Base-by-base conservation (phyloP, 2,797 vertebrate species). In the Karalla daura region DNA sequence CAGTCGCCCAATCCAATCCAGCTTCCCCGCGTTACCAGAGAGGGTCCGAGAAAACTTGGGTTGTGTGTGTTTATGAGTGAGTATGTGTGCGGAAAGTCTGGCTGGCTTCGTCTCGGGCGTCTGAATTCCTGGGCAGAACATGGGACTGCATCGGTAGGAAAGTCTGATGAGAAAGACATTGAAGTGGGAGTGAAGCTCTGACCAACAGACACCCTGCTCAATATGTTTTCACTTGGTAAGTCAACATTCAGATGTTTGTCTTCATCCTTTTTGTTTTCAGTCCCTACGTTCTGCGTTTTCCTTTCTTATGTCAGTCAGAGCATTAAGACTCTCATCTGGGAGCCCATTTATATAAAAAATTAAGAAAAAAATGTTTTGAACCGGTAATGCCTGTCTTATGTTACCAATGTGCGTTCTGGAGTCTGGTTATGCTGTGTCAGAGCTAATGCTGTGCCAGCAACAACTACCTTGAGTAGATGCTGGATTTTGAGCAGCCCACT, bases 201-300 rank as follows among this genome's bases (percentile, higher is more conserved):
- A 67, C 61, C 61, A 74, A 47, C 53, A 72, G 61, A 43, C 66
- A 60, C 49, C 67, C 72, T 63, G 56, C 73, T 83, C 74, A 64
- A 30, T 81, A 94, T 94, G 92, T 94, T 93, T 90, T 86, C 91
- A 80, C 76, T 94, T 52, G 93, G 93, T 94, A 85, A 94, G 93
- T 93, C 64, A 58, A 74, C 45, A 60, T 68, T 83, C 28, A 40
- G 35, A 65, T 51, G 35, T 63, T 20, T 78, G 18, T 70, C 58
- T 59, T 51, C 15, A 18, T 50, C 2, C 5, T 32, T 50, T 70
- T 23, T 41, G 20, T 65, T 46, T 69, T 44, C 12, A 5, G 23
- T 15, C 3, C 55, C 10, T 25, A 15, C 25, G 56, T 5, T 8
- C 27, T 20, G 27, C 14, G 51, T 69, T 60, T 23, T 47, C 10